Percentiles rank a stretch among this genome's conserved stretches.
Conservation (phyloP, 2,113 vertebrate genomes). For the Arvicanthis niloticus region DNA sequence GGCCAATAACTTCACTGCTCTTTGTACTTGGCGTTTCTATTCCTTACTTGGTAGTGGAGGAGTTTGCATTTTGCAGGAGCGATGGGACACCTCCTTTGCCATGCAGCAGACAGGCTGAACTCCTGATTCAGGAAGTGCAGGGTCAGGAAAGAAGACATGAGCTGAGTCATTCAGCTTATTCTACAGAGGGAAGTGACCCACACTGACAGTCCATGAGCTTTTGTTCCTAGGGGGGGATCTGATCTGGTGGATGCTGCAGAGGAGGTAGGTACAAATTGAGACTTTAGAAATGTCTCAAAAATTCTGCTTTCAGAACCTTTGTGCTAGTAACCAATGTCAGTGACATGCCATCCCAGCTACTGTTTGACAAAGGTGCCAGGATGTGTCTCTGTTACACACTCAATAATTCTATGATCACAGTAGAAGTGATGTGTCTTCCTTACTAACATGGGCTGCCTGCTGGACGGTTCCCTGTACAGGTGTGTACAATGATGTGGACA, state of each 20-base stretch:
- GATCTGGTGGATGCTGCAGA: neutral
- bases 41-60: slow-evolving; percentile 8
- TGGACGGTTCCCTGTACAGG: neutral
- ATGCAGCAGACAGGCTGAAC: neutral
- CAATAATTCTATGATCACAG: neutral
- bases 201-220: neutral
- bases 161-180: neutral
- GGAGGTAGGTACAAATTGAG: neutral
- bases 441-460: neutral
- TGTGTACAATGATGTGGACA: neutral
- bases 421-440: neutral
- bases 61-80: neutral
- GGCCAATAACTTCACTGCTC: neutral
- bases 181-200: no score
- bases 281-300: neutral
- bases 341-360: neutral
- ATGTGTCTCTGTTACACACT: neutral
- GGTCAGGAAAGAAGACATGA: neutral
- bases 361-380: neutral
- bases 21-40: slow-evolving; percentile 26
- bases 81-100: neutral
- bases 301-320: neutral
- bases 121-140: neutral
- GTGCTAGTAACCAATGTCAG: neutral
- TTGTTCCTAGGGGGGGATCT: neutral